Evolutionary conservation across 1,140 invertebrate species (phyloP).

Genomic region (Lutraria rhynchaena): DNA sequence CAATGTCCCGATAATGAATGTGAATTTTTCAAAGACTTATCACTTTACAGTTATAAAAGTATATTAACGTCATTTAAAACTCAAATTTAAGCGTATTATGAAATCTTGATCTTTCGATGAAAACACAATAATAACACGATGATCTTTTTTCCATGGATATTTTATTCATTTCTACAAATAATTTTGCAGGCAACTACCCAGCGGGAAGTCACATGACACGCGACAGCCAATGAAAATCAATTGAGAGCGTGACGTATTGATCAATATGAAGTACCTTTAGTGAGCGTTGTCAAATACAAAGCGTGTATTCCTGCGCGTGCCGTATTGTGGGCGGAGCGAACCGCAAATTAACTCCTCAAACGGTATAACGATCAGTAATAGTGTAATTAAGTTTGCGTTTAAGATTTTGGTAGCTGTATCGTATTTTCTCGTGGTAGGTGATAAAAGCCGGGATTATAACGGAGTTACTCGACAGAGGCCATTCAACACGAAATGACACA

Average conservation of each 20-base stretch:
- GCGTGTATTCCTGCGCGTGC: conserved; percentile 50
- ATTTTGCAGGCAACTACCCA: conserved; percentile 36
- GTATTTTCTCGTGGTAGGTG: conserved; percentile 25
- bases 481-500: conserved; percentile 24
- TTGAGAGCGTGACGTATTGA: conserved; percentile 46
- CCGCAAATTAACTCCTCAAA: conserved; percentile 34
- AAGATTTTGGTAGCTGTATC: conserved; percentile 26
- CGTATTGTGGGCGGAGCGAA: conserved; percentile 43
- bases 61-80: conserved; percentile 59
- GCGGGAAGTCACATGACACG: conserved; percentile 56
- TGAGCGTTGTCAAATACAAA: conserved; percentile 51
- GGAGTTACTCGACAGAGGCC: neutral
- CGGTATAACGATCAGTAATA: conserved; percentile 9
- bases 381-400: conserved; percentile 40
- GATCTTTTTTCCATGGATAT: conserved; percentile 58
- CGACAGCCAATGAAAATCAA: conserved; percentile 55
- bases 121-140: conserved; percentile 48
- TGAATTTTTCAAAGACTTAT: conserved; percentile 27
- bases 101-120: conserved; percentile 56
- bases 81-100: conserved; percentile 57
- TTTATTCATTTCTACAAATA: conserved; percentile 60
- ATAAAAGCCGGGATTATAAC: conserved; percentile 39
- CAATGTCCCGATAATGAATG: neutral
- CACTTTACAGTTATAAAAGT: conserved; percentile 10
- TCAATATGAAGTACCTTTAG: conserved; percentile 17